Evolutionary conservation across 2,113 vertebrate species (phyloP), one percentile per base, ranked within the genome.

Genomic region (Nannobrachium achirus): DNA sequence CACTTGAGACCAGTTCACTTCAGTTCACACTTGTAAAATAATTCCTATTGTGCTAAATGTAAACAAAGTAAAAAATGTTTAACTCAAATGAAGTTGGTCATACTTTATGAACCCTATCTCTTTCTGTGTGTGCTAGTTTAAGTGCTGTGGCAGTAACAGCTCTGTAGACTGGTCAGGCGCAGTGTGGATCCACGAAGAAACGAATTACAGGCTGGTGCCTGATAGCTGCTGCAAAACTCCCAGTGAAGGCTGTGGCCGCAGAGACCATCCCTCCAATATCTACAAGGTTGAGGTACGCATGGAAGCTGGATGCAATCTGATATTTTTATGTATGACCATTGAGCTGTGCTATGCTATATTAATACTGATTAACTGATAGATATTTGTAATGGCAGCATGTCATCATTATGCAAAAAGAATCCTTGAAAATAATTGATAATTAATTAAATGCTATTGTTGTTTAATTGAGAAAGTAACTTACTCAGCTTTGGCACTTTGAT

Each of bases 211-310:
- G 0, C 85, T 93, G 1, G 95, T 98, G 42, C 97, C 98, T 0
- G 97, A 98, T 78, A 99, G 97, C 92, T 99, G 98, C 92, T 99
- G 97, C 68, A 99, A 98, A 92, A 97, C 95, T 0, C 88, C 93
- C 57, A 93, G 89, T 0, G 57, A 78, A 0, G 56, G 72, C 10
- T 99, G 98, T 8, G 96, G 97, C n/a, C 62, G 10, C 15, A 94
- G 97, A 74, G 95, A 96, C 76, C 98, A 99, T 41, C 96, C 98
- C 56, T 98, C 97, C 76, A 99, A 99, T 84, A 97, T 99, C 91
- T 98, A 98, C 88, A 98, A 88, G 76, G 87, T 93, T 57, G 98
- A 97, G 95, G 95, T 97, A 78, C 66, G 81, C 9, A 56, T 15
- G 13, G 20, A 33, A 33, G 25, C 25, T 33, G 25, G 25, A 33